Percentiles rank a stretch among this genome's conserved stretches.
Conservation (phyloP, 2,888 invertebrate species). For the Andricus curvator region DNA sequence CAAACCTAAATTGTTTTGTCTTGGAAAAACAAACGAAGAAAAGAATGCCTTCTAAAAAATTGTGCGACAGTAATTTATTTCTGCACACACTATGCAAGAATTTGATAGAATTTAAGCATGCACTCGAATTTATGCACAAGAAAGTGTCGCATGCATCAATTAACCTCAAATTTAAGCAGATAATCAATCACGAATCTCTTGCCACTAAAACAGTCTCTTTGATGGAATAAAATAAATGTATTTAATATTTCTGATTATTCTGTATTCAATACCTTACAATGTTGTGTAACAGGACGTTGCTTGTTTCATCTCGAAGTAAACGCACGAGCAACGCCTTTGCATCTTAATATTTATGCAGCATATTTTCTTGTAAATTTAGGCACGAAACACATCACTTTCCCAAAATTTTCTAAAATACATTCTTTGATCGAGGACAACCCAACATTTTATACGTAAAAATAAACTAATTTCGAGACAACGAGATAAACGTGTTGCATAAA, state of each 20-base stretch:
- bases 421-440: neutral
- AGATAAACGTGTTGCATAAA: neutral
- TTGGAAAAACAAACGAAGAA: neutral
- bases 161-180: neutral
- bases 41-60: neutral
- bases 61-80: neutral
- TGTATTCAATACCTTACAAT: neutral
- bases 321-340: neutral
- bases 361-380: neutral
- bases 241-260: neutral
- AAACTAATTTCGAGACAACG: neutral
- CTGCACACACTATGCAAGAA: neutral
- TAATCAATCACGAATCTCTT: neutral
- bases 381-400: neutral
- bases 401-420: neutral
- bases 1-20: neutral
- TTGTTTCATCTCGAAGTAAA: neutral
- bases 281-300: conserved; percentile 4
- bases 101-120: neutral
- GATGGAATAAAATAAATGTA: neutral
- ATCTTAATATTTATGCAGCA: neutral
- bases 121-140: neutral
- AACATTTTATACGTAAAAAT: neutral
- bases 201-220: neutral
- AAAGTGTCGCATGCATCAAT: neutral